Conservation (phyloP, 2,113 vertebrate species). For the Charadrius vociferus region DNA sequence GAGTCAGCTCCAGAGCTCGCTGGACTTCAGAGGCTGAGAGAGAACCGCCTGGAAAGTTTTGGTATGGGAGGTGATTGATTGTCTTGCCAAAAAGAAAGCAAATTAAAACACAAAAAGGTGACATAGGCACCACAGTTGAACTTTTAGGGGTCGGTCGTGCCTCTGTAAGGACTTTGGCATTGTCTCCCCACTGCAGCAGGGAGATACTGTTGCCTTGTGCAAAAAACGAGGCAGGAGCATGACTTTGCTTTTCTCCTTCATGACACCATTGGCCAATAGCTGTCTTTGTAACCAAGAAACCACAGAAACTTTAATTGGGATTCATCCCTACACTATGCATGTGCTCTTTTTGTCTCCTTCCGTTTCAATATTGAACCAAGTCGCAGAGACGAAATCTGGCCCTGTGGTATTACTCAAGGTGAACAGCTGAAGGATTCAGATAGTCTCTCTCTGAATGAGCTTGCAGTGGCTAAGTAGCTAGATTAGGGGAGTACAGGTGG, state of each 20-base stretch:
- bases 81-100: background rate
- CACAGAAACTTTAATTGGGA: background rate
- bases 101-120: background rate
- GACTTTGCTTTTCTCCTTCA: background rate
- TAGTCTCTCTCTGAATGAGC: conserved; percentile 15
- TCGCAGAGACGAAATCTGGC: background rate
- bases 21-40: background rate
- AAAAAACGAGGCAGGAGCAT: background rate
- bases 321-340: background rate
- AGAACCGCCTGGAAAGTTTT: background rate
- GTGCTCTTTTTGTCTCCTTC: background rate
- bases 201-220: background rate
- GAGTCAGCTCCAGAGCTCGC: background rate
- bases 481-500: conserved; percentile 54
- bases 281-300: background rate
- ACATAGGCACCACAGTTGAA: background rate
- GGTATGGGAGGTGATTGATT: background rate
- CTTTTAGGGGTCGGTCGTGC: fast-evolving
- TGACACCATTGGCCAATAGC: background rate
- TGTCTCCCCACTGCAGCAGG: background rate
- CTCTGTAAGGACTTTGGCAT: background rate
- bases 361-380: background rate
- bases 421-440: conserved; percentile 59
- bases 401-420: conserved; percentile 26
- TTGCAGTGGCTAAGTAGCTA: conserved; percentile 28